Conservation (phyloP, 1,140 invertebrate species). For the Drosophila nebulosa region DNA sequence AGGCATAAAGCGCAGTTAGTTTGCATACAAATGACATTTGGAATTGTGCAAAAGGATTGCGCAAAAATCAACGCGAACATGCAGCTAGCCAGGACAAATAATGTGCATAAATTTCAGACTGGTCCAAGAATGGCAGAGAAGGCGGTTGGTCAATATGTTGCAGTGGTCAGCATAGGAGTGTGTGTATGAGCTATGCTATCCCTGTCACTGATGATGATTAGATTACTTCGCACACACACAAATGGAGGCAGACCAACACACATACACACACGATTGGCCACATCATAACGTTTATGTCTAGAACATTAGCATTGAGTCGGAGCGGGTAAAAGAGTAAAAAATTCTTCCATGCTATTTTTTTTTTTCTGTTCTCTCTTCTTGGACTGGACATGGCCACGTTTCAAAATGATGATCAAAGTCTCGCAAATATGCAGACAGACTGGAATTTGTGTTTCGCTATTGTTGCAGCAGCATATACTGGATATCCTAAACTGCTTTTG, state of each 20-base stretch:
- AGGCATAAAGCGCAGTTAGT: constrained; percentile 55
- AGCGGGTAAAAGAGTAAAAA: background rate
- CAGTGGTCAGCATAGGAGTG: constrained; percentile 13
- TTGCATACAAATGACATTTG: constrained; percentile 73
- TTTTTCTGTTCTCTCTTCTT: constrained; percentile 21
- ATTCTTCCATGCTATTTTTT: constrained; percentile 8
- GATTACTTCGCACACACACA: constrained; percentile 41
- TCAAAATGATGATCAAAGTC: constrained; percentile 65
- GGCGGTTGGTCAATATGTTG: constrained; percentile 62
- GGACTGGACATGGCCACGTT: constrained; percentile 16
- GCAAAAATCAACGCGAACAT: constrained; percentile 72
- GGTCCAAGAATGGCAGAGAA: constrained; percentile 21
- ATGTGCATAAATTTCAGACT: constrained; percentile 72
- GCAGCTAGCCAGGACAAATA: constrained; percentile 66
- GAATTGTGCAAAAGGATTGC: constrained; percentile 63
- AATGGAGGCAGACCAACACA: background rate
- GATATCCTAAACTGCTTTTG: constrained; percentile 15
- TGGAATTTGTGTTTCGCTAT: constrained; percentile 46
- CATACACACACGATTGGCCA: constrained; percentile 11
- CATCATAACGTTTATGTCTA: constrained; percentile 46
- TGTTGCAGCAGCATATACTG: constrained; percentile 9
- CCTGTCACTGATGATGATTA: constrained; percentile 60
- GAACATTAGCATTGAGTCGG: constrained; percentile 51
- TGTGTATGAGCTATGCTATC: constrained; percentile 12
- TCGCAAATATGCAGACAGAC: constrained; percentile 72